A percentile compares a stretch with the other conserved stretches of the same genome.
phyloP scores from a whole-genome alignment of 2,797 vertebrate genomes.

The Acanthis flammea region DNA sequence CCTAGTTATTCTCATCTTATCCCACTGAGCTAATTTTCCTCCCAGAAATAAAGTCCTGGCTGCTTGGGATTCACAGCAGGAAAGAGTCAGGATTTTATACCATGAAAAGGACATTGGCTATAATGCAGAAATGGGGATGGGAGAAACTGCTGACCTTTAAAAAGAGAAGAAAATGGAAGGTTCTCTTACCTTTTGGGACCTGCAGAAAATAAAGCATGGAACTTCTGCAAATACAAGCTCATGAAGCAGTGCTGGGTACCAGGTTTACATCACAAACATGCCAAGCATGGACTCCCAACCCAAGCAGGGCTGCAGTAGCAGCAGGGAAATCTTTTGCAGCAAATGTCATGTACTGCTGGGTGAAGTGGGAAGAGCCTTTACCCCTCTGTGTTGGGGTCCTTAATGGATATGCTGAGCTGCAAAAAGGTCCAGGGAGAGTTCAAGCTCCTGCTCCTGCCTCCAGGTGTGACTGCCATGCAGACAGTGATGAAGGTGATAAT shows the following conservation, averaged over 20 bases:
- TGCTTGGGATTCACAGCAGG: not conserved
- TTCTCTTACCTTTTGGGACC: not conserved
- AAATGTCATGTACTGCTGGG: not conserved
- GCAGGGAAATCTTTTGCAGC: not conserved
- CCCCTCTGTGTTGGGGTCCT: not conserved
- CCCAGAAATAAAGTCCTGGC: not conserved
- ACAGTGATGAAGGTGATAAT: not conserved
- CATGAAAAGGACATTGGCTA: not conserved
- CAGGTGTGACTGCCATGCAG: not conserved
- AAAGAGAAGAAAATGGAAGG: not conserved
- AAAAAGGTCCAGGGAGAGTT: not conserved
- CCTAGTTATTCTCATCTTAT: constrained; percentile 5
- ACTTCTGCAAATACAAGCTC: not conserved
- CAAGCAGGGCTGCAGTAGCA: not conserved
- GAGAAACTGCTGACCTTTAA: not conserved
- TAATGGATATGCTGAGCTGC: not conserved
- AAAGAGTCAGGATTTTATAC: not conserved
- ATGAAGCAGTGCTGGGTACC: not conserved
- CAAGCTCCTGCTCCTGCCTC: not conserved
- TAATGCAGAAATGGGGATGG: not conserved
- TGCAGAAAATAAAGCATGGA: not conserved
- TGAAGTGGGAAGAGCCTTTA: not conserved
- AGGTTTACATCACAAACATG: not conserved
- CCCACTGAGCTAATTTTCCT: constrained; percentile 22
- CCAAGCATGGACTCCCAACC: not conserved